phyloP scores from a whole-genome alignment of 23 tunicate genomes.

The Trididemnum clinides region DNA sequence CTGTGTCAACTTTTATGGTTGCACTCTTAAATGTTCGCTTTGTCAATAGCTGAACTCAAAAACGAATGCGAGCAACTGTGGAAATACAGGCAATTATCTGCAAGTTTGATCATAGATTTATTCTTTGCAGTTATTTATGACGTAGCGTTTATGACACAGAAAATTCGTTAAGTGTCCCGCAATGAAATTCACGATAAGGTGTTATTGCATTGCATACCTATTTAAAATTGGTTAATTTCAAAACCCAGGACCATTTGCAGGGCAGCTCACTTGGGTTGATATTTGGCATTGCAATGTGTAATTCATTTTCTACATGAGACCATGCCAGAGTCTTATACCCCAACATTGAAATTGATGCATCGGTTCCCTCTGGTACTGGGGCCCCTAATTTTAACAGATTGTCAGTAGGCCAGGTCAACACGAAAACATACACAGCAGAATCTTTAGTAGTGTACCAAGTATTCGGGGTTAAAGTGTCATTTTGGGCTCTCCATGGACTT shows the following conservation, averaged over 20 bases:
- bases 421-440: slow-evolving; percentile 63
- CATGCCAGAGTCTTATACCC: slow-evolving; percentile 43
- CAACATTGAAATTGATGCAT: slow-evolving; percentile 57
- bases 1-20: too few species aligned
- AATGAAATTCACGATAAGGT: background rate
- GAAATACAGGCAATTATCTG: too few species aligned
- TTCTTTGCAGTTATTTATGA: too few species aligned
- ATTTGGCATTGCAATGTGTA: slow-evolving; percentile 44
- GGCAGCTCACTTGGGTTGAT: slow-evolving; percentile 34
- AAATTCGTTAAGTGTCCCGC: too few species aligned
- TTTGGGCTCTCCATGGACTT: slow-evolving; percentile 80
- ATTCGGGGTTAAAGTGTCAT: slow-evolving; percentile 51
- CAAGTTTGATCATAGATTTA: too few species aligned
- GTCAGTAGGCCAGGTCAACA: slow-evolving; percentile 73
- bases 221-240: slow-evolving; percentile 48
- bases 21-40: too few species aligned
- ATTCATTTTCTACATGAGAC: background rate
- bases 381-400: slow-evolving; percentile 57
- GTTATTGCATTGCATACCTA: background rate
- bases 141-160: too few species aligned
- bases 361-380: slow-evolving; percentile 35
- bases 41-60: too few species aligned
- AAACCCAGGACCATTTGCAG: slow-evolving; percentile 91
- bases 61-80: too few species aligned
- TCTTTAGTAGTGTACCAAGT: slow-evolving; percentile 81